Evolutionary conservation across 2,113 vertebrate genomes (phyloP).

Genomic region (Capra hircus): DNA sequence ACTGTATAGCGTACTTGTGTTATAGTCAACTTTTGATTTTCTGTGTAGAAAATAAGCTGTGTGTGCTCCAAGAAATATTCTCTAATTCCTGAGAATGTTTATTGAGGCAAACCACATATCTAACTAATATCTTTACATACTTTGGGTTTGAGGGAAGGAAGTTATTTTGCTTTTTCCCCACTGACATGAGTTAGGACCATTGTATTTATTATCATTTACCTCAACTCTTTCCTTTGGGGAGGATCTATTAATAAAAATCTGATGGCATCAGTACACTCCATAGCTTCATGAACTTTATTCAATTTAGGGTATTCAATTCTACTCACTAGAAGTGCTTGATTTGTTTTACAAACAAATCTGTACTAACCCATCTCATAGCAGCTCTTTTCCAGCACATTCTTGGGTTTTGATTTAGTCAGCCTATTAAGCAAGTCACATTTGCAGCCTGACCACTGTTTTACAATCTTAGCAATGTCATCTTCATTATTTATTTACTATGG

Average conservation of each 20-base stretch:
- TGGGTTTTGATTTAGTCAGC: not conserved
- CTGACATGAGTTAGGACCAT: not conserved
- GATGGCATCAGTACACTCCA: not conserved
- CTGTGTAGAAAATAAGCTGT: not conserved
- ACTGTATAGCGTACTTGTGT: not conserved
- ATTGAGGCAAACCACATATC: not conserved
- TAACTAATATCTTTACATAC: not conserved
- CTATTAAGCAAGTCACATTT: constrained; percentile 3
- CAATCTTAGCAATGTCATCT: constrained; percentile 27
- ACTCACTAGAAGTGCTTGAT: not conserved
- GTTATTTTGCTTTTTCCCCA: not conserved
- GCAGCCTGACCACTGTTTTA: constrained; percentile 1
- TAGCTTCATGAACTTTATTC: constrained; percentile 31
- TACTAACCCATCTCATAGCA: not conserved
- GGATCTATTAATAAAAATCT: not conserved
- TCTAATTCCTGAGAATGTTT: not conserved
- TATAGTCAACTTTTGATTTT: not conserved
- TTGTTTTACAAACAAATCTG: constrained; percentile 31
- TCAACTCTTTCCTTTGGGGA: not conserved
- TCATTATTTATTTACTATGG: constrained; percentile 61
- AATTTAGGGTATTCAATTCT: constrained; percentile 28
- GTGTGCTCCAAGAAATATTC: not conserved
- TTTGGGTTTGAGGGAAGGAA: not conserved
- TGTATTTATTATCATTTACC: not conserved
- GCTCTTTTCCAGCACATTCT: constrained; percentile 35